Base-by-base conservation (phyloP, 2,797 vertebrate genomes). In the Sebastes melanostomus region DNA sequence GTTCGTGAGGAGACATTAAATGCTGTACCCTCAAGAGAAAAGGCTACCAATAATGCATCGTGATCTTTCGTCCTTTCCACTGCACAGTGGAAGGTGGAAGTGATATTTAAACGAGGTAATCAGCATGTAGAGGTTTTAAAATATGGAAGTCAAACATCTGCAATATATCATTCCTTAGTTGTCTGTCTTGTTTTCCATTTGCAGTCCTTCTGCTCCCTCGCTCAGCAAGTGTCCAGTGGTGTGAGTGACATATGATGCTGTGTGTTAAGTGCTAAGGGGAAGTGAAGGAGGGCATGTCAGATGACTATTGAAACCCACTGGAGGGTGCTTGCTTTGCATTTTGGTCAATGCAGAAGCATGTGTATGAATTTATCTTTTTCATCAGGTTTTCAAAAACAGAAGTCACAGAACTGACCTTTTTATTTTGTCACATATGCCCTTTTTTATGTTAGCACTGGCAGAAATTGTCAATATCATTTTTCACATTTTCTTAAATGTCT, bases 291-390 rank as follows among this genome's bases (percentile, higher is more conserved):
- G 68, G 4, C 60, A 67, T 59, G 58, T 70, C 18, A 58, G 32
- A 42, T 72, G 46, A 78, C 60, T 22, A 1, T 36, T 71, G 10
- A 74, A 80, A 36, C 22, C 72, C 55, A 58, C 11, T 5, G 14
- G 3, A 13, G 22, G 59, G 27, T 76, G n/a, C 27, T 75, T 71
- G 14, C 71, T 72, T 66, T 59, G 50, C 34, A 72, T 78, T 82
- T 66, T 76, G 8, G 55, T 30, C 18, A 25, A 52, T 75, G 22
- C 18, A 67, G 60, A 85, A 34, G 7, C 56, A 72, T 54, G 2
- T 58, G 11, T 27, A 10, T 42, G 18, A 29, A 10, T 14, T 50
- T 4, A 36, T 9, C 4, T 60, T 77, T 81, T 54, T 74, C 6
- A 25, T 72, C 2, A 46, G 29, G 27, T 30, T 66, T 67, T 65